Conservation (phyloP, 2,888 invertebrate genomes). For the Neria commutata region DNA sequence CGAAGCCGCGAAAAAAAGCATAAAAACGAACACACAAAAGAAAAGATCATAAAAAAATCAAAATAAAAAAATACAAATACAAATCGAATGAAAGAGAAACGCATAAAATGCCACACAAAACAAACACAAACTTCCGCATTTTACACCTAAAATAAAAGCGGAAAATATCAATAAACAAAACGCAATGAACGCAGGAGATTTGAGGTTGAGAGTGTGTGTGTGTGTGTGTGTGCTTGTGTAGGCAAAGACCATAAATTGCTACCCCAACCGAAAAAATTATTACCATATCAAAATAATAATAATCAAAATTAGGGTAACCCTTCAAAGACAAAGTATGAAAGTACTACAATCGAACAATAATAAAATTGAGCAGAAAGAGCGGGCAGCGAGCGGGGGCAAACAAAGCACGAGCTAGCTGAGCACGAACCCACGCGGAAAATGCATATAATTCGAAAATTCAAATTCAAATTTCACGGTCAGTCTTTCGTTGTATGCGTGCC, state of each 20-base stretch:
- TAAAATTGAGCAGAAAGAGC: background rate
- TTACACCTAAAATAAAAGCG: background rate
- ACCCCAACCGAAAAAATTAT: too few relatives aligned
- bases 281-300: background rate
- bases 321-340: background rate
- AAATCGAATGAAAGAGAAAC: background rate
- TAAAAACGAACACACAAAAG: too few relatives aligned
- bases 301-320: background rate
- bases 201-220: background rate
- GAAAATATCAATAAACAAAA: background rate
- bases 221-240: too few relatives aligned
- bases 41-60: background rate
- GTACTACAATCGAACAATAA: background rate
- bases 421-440: too few relatives aligned
- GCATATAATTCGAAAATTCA: too few relatives aligned
- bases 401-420: background rate
- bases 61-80: background rate
- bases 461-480: slow-evolving; percentile 1
- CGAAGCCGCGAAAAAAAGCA: too few relatives aligned
- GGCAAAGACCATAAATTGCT: too few relatives aligned
- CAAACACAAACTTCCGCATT: background rate
- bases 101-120: background rate
- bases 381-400: background rate
- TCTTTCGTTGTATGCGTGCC: too few relatives aligned
- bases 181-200: background rate